Base-by-base conservation (phyloP, 1,140 invertebrate species). In the Alviniconcha marisindica region DNA sequence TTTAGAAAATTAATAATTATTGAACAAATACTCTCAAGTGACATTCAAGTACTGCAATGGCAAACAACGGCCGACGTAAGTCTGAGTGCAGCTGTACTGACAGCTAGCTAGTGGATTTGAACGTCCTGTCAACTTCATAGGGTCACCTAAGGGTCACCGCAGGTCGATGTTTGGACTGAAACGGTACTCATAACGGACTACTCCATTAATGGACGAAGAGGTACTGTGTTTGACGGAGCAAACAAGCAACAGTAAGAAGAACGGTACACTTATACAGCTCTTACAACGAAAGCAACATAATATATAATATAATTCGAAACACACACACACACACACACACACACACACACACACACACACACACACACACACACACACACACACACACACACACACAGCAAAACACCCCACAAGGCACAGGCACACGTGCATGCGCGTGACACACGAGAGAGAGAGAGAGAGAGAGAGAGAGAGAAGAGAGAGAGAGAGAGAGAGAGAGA, bases 391-490 rank as follows among this genome's bases (percentile, higher is more conserved):
- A 71, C 10, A 71, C 15, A 71, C 36, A 66, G 28, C 31, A 2
- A 66, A 2, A 66, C 60, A 66, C 71, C n/a, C 71, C n/a, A 3
- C 38, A 5, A 74, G 7, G n/a, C 40, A 74, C 2, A 74, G 2
- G n/a, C 14, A 21, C 28, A 60, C 56, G 15, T 21, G 28, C 56
- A 60, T 18, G n/a, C 7, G 21, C 24, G 7, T 21, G 28, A n/a
- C 15, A n/a, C 18, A n/a, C 21, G 15, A n/a, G 56, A 60, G 15
- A n/a, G 56, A 60, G n/a, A n/a, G 56, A 60, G 56, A 60, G 56
- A 60, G 56, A 60, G 56, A 60, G 56, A 60, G 56, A 60, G 56
- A 60, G 56, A 60, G 56, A 21, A 51, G 48, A 51, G 48, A 51
- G 48, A 51, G 48, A 51, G 48, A 51, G 48, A 51, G 48, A 51